Conservation (phyloP, 2,888 invertebrate species). For the Hirtodrosophila cameraria region DNA sequence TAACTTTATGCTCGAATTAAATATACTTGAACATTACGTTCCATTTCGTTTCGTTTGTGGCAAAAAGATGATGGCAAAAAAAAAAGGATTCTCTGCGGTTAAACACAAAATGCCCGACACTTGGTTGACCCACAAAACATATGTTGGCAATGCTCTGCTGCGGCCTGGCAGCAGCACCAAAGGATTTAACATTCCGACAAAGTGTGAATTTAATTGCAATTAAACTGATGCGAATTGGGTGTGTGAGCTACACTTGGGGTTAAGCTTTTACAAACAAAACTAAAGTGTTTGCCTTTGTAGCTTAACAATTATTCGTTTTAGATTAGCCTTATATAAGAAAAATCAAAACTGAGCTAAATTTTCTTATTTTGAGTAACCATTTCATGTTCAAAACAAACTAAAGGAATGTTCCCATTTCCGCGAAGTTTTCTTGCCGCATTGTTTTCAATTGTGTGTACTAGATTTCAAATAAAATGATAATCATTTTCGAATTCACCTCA, state of each 20-base stretch:
- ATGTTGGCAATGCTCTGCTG: slow-evolving; percentile 31
- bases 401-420: too few relatives aligned
- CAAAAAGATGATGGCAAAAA: slow-evolving; percentile 25
- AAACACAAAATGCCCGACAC: slow-evolving; percentile 39
- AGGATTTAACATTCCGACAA: slow-evolving; percentile 7
- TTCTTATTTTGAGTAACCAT: too few relatives aligned
- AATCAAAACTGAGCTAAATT: too few relatives aligned
- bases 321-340: too few relatives aligned
- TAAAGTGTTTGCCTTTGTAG: too few relatives aligned
- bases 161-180: slow-evolving; percentile 10
- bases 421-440: too few relatives aligned
- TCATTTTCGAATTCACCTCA: too few relatives aligned
- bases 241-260: neutral
- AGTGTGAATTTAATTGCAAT: slow-evolving; percentile 68
- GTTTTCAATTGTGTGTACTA: too few relatives aligned
- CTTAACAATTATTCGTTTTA: too few relatives aligned
- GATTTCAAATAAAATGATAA: too few relatives aligned
- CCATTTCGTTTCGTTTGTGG: slow-evolving; percentile 32
- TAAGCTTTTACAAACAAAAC: too few relatives aligned
- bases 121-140: slow-evolving; percentile 47
- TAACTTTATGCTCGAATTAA: slow-evolving; percentile 37
- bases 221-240: slow-evolving; percentile 40
- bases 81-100: slow-evolving; percentile 47
- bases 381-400: too few relatives aligned
- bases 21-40: slow-evolving; percentile 37